Conservation (phyloP, 2,888 invertebrate species). For the Campopleginae sp. region DNA sequence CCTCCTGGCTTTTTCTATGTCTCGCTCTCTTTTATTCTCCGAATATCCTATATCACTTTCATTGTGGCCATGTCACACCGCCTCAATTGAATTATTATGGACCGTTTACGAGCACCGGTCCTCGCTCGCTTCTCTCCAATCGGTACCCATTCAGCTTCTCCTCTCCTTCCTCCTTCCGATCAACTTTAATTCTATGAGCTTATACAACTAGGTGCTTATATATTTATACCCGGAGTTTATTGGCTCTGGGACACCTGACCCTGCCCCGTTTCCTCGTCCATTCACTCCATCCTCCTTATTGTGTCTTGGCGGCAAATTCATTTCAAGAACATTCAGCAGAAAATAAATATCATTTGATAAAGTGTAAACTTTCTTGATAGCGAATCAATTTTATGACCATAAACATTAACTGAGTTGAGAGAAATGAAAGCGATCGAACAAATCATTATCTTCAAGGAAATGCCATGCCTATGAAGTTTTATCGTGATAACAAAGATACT, state of each 20-base stretch:
- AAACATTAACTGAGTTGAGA: too few relatives aligned
- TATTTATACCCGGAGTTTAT: constrained; percentile 15
- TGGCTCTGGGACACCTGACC: not conserved
- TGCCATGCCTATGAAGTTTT: too few relatives aligned
- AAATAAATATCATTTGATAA: too few relatives aligned
- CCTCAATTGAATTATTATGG: constrained; percentile 65
- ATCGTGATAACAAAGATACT: too few relatives aligned
- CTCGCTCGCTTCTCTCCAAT: not conserved
- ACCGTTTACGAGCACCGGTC: constrained; percentile 57
- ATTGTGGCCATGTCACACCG: constrained; percentile 60
- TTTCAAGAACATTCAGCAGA: not conserved
- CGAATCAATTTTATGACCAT: too few relatives aligned
- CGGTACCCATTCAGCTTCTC: constrained; percentile 29
- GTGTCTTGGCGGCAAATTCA: not conserved
- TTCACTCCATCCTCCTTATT: not conserved
- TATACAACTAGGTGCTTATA: constrained; percentile 17
- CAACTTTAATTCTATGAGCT: not conserved
- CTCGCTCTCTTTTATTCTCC: constrained; percentile 51
- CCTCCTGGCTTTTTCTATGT: constrained; percentile 11
- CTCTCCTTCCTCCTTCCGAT: not conserved
- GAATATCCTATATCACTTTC: constrained; percentile 63
- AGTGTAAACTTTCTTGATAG: too few relatives aligned
- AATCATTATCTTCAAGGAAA: too few relatives aligned
- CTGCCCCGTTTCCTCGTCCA: not conserved
- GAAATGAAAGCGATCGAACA: too few relatives aligned